These are phyloP conservation scores for Epizoanthus scotinus DNA, from an alignment of 92 coral and sea anemone genomes.

Conservation along the genomic window DNA sequence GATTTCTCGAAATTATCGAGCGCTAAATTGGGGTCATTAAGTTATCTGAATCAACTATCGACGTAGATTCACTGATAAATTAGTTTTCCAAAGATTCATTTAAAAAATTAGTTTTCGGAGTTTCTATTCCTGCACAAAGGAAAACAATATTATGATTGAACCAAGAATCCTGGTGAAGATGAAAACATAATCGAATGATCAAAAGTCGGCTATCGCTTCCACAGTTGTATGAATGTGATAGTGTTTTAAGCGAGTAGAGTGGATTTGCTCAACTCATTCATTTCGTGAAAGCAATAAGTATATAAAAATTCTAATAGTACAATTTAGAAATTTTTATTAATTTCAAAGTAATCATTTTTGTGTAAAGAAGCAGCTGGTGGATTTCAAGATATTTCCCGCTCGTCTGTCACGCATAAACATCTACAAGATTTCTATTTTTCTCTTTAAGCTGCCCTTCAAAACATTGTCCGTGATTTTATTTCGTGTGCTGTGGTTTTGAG, in stretches of 20 bases:
- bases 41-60: conserved; percentile 71
- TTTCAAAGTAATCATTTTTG: conserved; percentile 66
- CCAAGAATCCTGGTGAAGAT: conserved; percentile 46
- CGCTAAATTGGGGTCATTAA: conserved; percentile 68
- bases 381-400: conserved; percentile 25
- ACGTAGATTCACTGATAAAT: conserved; percentile 77
- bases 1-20: conserved; percentile 62
- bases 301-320: conserved; percentile 74
- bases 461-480: conserved; percentile 75
- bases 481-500: conserved; percentile 56
- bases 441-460: conserved; percentile 54
- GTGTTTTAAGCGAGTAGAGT: conserved; percentile 3
- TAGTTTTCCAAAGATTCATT: conserved; percentile 92
- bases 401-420: conserved; percentile 45
- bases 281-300: conserved; percentile 52
- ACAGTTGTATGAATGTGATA: conserved; percentile 35
- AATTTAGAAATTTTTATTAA: conserved; percentile 84
- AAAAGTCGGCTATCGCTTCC: conserved; percentile 52
- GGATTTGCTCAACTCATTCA: conserved; percentile 64
- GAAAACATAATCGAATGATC: conserved; percentile 50
- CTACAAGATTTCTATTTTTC: neutral
- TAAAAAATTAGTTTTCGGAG: conserved; percentile 70
- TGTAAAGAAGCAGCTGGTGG: conserved; percentile 52
- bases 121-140: conserved; percentile 72
- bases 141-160: conserved; percentile 63